A percentile compares a stretch with the other conserved stretches of the same genome.
Evolutionary conservation across 2,113 vertebrate species (phyloP).

Genomic region (Hemiscyllium ocellatum): DNA sequence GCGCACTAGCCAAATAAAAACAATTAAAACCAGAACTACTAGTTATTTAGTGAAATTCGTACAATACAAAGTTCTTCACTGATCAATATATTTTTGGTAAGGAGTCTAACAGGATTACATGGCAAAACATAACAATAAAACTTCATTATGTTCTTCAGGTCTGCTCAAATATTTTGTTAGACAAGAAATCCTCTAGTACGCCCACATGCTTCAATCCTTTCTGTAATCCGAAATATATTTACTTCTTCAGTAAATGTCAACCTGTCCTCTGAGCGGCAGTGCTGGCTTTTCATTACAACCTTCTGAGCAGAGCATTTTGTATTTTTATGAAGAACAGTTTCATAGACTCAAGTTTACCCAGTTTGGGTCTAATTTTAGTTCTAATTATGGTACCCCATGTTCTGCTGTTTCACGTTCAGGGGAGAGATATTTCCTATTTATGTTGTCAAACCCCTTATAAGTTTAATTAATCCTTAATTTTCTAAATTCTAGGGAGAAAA

Average conservation of each 20-base stretch:
- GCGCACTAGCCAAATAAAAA: background rate
- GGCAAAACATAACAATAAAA: background rate
- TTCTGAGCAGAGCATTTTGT: background rate
- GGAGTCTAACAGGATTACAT: background rate
- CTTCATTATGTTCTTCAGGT: background rate
- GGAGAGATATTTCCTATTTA: background rate
- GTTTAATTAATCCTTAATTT: background rate
- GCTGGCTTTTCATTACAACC: background rate
- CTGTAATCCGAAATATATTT: background rate
- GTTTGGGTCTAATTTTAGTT: background rate
- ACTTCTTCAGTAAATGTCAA: background rate
- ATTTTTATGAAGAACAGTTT: background rate
- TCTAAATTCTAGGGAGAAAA: background rate
- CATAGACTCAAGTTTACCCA: background rate
- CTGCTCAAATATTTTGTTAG: background rate
- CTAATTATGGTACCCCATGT: background rate
- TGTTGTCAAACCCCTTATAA: background rate
- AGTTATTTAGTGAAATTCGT: background rate
- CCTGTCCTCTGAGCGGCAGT: background rate
- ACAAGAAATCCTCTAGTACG: background rate
- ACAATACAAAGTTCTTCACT: background rate
- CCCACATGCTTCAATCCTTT: background rate
- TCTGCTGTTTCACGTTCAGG: background rate
- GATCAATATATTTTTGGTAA: background rate
- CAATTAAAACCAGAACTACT: background rate